Conservation (phyloP, 2,797 vertebrate genomes). For the Pogonophryne albipinna region DNA sequence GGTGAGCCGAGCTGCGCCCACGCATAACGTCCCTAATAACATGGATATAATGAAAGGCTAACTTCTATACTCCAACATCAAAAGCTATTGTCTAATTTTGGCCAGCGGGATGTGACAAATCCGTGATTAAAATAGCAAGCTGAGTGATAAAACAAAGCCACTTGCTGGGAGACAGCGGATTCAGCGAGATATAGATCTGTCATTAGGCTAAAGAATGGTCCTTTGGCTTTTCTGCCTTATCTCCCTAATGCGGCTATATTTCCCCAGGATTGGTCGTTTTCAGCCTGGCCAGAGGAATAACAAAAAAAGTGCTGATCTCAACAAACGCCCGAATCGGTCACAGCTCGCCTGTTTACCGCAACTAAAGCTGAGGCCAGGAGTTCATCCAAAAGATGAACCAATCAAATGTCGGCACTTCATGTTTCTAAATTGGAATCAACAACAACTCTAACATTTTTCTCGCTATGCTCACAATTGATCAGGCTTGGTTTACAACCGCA, state of each 20-base stretch:
- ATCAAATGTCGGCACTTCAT: conserved; percentile 14
- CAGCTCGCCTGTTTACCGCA: conserved; percentile 48
- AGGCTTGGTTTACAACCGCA: background rate
- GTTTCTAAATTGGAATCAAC: conserved; percentile 46
- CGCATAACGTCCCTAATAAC: conserved; percentile 70
- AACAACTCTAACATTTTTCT: conserved; percentile 8
- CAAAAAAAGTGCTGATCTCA: conserved; percentile 53
- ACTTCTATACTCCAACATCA: conserved; percentile 67
- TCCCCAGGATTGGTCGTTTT: conserved; percentile 66
- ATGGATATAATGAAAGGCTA: conserved; percentile 68
- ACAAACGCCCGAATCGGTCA: conserved; percentile 61
- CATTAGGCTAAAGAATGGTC: conserved; percentile 83
- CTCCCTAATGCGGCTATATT: conserved; percentile 74
- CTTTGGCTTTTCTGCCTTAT: conserved; percentile 79
- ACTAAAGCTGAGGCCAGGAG: conserved; percentile 41
- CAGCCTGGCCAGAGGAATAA: conserved; percentile 13
- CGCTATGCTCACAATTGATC: conserved; percentile 19
- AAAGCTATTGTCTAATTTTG: conserved; percentile 79
- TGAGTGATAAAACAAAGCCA: conserved; percentile 82
- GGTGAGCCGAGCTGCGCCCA: conserved; percentile 51
- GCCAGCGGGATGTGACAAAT: conserved; percentile 78
- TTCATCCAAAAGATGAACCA: conserved; percentile 40
- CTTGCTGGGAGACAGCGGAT: conserved; percentile 75
- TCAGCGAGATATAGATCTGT: conserved; percentile 80
- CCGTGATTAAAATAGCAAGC: conserved; percentile 83